phyloP scores from a whole-genome alignment of 2,888 invertebrate genomes.

The Troides aeacus region DNA sequence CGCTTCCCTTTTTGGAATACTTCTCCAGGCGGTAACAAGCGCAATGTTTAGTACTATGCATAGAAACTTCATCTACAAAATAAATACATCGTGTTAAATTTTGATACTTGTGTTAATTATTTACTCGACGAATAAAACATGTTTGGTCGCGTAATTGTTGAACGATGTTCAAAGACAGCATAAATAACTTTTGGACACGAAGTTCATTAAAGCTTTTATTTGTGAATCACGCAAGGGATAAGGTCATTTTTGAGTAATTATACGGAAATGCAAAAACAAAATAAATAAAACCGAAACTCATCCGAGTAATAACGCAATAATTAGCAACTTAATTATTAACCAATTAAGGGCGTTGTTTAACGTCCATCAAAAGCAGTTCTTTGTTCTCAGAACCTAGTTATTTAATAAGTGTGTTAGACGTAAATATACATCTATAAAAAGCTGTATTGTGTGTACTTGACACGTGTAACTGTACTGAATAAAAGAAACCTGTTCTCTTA shows the following conservation, averaged over 20 bases:
- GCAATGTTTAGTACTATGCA: slow-evolving; percentile 34
- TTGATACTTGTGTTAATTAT: background rate
- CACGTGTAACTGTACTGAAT: no score
- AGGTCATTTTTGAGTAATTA: background rate
- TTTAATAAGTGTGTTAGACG: background rate
- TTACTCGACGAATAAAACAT: background rate
- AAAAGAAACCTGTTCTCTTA: no score
- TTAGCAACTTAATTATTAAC: background rate
- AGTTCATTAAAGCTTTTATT: background rate
- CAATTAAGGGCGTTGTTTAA: slow-evolving; percentile 7
- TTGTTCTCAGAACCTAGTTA: background rate
- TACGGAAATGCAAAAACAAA: background rate
- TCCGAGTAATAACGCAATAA: no score
- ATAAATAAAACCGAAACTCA: background rate
- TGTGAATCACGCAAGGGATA: background rate
- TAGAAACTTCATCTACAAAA: slow-evolving; percentile 39
- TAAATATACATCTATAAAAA: no score
- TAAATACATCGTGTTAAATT: background rate
- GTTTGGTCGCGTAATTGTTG: background rate
- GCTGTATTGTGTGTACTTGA: no score
- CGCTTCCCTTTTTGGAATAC: slow-evolving; percentile 41
- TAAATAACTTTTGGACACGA: background rate
- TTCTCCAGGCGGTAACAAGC: slow-evolving; percentile 23
- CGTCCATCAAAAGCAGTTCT: background rate
- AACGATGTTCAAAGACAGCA: background rate